Evolutionary conservation across 2,888 invertebrate species (phyloP).

Genomic region (Orgyia antiqua): DNA sequence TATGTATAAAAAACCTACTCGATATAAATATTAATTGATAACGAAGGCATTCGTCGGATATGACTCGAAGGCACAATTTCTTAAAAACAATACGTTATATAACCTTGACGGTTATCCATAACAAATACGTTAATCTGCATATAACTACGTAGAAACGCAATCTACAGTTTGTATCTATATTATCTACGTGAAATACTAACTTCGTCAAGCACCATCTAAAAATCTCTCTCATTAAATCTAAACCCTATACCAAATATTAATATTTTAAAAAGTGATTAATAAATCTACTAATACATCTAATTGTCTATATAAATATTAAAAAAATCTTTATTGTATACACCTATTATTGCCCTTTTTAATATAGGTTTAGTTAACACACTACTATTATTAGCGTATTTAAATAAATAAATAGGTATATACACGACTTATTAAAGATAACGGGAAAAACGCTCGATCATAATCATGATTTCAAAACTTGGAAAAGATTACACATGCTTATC

Average conservation of each 20-base stretch:
- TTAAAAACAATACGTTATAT: conserved; percentile 40
- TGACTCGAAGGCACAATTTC: conserved; percentile 72
- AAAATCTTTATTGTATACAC: conserved; percentile 59
- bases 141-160: conserved; percentile 31
- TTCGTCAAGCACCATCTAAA: conserved; percentile 54
- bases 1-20: conserved; percentile 61
- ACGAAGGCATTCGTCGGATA: conserved; percentile 70
- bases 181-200: conserved; percentile 34
- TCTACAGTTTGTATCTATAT: conserved; percentile 18
- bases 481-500: conserved; percentile 55
- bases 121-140: conserved; percentile 41
- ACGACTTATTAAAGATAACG: conserved; percentile 36
- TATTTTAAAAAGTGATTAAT: conserved; percentile 46
- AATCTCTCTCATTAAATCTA: conserved; percentile 44
- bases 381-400: conserved; percentile 29
- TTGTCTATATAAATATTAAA: conserved; percentile 51
- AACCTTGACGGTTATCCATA: conserved; percentile 32
- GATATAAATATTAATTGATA: conserved; percentile 46
- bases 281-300: conserved; percentile 39
- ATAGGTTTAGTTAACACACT: conserved; percentile 31
- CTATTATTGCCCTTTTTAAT: conserved; percentile 72
- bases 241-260: conserved; percentile 53
- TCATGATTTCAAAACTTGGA: conserved; percentile 43
- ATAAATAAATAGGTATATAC: conserved; percentile 51
- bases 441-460: conserved; percentile 46